These are phyloP conservation scores for Bedellia somnulentella DNA, from an alignment of 2,888 invertebrate genomes.

Conservation along the genomic window DNA sequence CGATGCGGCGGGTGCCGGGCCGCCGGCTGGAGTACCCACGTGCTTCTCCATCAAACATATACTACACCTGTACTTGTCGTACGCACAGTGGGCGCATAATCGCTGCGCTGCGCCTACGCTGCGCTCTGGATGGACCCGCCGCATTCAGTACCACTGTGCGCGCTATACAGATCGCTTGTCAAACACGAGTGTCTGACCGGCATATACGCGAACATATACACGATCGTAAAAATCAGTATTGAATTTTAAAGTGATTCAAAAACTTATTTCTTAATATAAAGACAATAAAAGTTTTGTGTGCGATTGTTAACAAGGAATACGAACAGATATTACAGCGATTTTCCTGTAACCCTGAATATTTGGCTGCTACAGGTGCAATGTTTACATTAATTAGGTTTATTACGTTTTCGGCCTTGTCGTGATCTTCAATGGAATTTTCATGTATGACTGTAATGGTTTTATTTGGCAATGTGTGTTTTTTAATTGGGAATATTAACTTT, in stretches of 20 bases:
- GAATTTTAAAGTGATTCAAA: too few relatives aligned
- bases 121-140: too few relatives aligned
- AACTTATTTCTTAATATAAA: too few relatives aligned
- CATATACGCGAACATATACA: conserved; percentile 34
- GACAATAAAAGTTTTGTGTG: too few relatives aligned
- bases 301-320: too few relatives aligned
- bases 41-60: conserved; percentile 17
- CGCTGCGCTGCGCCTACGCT: conserved; percentile 36
- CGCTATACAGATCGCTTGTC: conserved; percentile 43
- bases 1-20: too few relatives aligned
- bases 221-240: too few relatives aligned
- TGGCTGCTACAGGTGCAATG: conserved; percentile 46
- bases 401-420: conserved; percentile 5
- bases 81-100: conserved; percentile 54
- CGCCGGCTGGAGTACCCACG: conserved; percentile 37
- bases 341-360: conserved; percentile 29
- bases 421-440: neutral
- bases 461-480: too few relatives aligned
- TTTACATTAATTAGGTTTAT: conserved; percentile 19
- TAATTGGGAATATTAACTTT: too few relatives aligned
- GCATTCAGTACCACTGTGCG: conserved; percentile 51
- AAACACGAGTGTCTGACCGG: conserved; percentile 15
- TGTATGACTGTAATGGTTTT: too few relatives aligned
- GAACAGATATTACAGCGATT: too few relatives aligned
- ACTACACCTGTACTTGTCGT: conserved; percentile 30